A percentile compares a stretch with the other conserved stretches of the same genome.
phyloP scores from a whole-genome alignment of 2,888 invertebrate species.

The Ceriagrion tenellum region DNA sequence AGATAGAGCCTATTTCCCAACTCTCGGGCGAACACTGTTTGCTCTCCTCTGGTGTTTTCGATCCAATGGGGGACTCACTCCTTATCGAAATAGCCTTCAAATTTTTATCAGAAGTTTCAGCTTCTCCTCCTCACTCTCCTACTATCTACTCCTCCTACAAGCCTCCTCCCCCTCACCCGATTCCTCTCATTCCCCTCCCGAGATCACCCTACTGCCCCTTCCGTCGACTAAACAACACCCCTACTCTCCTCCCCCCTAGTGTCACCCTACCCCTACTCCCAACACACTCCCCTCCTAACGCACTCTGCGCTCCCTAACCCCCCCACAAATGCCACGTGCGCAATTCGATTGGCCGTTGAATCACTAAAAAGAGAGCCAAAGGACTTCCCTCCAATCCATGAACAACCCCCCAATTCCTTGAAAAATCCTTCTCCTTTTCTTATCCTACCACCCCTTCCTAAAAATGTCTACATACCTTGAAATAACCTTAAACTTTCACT shows the following conservation, averaged over 20 bases:
- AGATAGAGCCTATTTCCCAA: not conserved
- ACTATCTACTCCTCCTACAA: not conserved
- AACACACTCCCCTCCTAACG: no score
- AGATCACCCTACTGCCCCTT: not conserved
- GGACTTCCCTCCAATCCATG: no score
- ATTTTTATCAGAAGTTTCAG: conserved; percentile 5
- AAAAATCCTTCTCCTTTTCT: no score
- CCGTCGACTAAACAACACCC: not conserved
- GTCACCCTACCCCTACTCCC: not conserved
- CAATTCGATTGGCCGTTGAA: conserved; percentile 7
- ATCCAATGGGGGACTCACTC: conserved; percentile 13
- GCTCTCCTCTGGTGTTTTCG: not conserved
- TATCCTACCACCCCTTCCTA: no score
- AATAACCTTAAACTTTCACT: no score
- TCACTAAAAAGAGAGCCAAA: no score
- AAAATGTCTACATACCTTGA: no score
- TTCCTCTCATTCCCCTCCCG: not conserved
- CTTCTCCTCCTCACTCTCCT: not conserved
- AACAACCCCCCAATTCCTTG: no score
- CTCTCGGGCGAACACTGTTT: not conserved
- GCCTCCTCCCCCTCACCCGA: not conserved
- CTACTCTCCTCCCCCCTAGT: not conserved
- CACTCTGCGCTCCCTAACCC: no score
- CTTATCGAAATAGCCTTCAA: conserved; percentile 28
- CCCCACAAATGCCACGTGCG: not conserved